A percentile compares a stretch with the other conserved stretches of the same genome.
Evolutionary conservation across 2,797 vertebrate genomes (phyloP).

Genomic region (Muscicapa striata): DNA sequence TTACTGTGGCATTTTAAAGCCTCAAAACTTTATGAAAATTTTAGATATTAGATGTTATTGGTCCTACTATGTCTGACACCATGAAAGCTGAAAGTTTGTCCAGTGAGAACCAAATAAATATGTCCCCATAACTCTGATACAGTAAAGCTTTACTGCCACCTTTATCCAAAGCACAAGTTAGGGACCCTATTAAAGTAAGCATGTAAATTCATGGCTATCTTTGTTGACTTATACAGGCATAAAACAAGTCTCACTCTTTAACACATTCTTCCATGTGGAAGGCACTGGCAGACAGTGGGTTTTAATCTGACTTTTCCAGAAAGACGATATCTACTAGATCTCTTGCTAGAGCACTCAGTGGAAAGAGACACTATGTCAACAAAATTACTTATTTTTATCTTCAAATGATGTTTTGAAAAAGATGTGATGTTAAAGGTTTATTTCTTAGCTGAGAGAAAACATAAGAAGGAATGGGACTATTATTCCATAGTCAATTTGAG

Average conservation of each 20-base stretch:
- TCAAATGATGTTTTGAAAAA: not conserved
- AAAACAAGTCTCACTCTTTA: not conserved
- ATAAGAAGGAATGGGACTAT: not conserved
- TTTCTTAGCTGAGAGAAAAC: not conserved
- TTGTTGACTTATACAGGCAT: not conserved
- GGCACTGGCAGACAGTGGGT: not conserved
- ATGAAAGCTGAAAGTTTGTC: not conserved
- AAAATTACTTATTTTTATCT: slow-evolving; percentile 27
- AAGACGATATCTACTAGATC: not conserved
- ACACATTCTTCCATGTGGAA: not conserved
- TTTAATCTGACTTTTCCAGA: slow-evolving; percentile 1
- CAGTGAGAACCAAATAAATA: not conserved
- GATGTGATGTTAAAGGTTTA: not conserved
- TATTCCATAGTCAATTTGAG: not conserved
- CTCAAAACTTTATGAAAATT: not conserved
- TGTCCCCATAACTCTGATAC: not conserved
- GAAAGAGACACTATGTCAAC: not conserved
- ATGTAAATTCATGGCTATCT: not conserved
- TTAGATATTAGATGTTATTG: not conserved
- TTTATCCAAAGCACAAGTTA: not conserved
- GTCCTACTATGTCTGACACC: not conserved
- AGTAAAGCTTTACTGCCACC: not conserved
- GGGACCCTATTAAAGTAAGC: not conserved
- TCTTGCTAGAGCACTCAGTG: not conserved
- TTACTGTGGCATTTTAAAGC: not conserved